Conservation (phyloP, 2,113 vertebrate genomes). For the Telmatochromis sp. region DNA sequence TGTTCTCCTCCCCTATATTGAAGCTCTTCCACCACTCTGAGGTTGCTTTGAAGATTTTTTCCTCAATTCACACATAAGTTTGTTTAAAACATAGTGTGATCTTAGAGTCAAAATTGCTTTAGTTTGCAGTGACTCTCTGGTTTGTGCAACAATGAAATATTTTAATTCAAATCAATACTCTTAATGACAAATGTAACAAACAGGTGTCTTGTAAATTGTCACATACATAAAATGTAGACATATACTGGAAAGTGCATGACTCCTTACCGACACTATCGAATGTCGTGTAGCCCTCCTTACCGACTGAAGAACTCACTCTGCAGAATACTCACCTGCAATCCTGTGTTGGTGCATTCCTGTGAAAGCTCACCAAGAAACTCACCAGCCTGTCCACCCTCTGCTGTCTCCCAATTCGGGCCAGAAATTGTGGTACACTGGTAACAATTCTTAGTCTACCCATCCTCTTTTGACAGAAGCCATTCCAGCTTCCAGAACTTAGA, state of each 20-base stretch:
- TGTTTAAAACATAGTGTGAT: neutral
- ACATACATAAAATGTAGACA: neutral
- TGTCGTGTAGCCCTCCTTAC: rapidly evolving
- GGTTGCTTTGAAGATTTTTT: neutral
- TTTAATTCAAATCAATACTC: neutral
- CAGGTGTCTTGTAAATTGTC: neutral
- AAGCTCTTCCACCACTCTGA: neutral
- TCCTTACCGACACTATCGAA: neutral
- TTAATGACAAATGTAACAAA: neutral
- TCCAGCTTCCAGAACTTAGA: neutral
- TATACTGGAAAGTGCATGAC: neutral
- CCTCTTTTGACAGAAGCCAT: neutral
- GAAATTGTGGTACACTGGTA: neutral
- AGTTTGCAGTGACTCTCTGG: neutral
- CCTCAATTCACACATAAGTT: neutral
- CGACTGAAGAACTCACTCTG: neutral
- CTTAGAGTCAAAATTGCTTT: neutral
- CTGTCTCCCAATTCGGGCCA: neutral
- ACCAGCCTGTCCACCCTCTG: neutral
- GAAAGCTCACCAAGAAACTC: neutral
- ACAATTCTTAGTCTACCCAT: neutral
- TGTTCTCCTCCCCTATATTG: neutral
- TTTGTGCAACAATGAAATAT: neutral
- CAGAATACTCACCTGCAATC: neutral
- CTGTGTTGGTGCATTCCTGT: neutral